Evolutionary conservation across 2,797 vertebrate species (phyloP), one percentile per base, ranked within the genome.

Genomic region (Corythornis leucogaster): DNA sequence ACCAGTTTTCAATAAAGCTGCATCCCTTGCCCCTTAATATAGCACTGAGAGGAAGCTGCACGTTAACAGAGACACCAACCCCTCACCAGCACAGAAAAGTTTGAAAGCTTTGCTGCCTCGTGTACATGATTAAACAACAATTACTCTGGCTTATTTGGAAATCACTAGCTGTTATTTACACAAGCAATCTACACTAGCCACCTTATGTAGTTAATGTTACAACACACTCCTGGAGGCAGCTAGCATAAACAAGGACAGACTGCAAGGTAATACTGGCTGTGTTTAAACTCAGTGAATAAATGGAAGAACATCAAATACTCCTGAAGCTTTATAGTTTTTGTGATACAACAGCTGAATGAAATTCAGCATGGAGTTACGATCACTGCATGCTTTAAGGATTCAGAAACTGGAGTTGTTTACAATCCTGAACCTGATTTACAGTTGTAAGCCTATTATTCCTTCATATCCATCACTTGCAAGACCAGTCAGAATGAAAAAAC

Each of bases 1-100:
- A 95, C 61, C 90, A 89, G 80, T 96, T 96, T 97, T 96, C 80
- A 93, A 85, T 92, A 96, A 96, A 80, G 87, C 69, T 80, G 64
- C 70, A 85, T 94, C 85, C 79, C 48, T 92, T 95, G 85, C 82
- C 87, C 91, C 87, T 92, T 92, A 93, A 96, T 88, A 93, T 35
- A 73, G 68, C 30, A 67, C 75, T 33, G 79, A 92, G 92, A 95
- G 57, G 90, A 92, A 96, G 82, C 6, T 46, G 71, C 75, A 92
- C 48, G 38, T 80, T 81, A 92, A 91, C 11, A 9, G 63, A 93
- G 79, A 81, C 38, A 50, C 62, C 93, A 63, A 94, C 75, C 51
- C 71, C 55, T 78, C 81, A 75, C 74, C 43, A 92, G 61, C 81
- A 75, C 15, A 84, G 74, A 58, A 77, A 96, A 95, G 85, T 93